Evolutionary conservation across 1,140 invertebrate species (phyloP), one percentile per base, ranked within the genome.

Genomic region (Mycetomoellerius zeteki): DNA sequence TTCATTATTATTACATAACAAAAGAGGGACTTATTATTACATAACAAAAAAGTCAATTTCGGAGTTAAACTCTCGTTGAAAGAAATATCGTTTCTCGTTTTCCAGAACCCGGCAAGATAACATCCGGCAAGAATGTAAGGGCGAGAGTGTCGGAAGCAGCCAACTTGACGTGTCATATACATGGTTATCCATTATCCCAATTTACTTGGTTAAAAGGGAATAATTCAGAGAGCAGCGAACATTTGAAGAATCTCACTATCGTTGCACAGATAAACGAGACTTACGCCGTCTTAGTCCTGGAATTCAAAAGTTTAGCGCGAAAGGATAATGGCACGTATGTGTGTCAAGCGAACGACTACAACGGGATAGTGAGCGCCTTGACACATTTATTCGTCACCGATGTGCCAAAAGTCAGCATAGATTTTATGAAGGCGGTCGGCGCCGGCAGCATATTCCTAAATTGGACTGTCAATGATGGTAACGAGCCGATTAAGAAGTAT

Each of bases 401-500:
- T 88, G 96, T 96, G 87, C 98, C 98, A 3, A 96, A 97, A 92
- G 96, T 98, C 0, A 96, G 95, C 72, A 96, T 98, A 81, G 97
- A 98, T 92, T 97, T 96, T 75, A 96, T 97, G 1, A 98, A 97
- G 93, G 96, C 97, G 0, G 97, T 98, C 7, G 97, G 97, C 33
- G 96, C 96, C 16, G 96, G 96, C 16, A 97, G 97, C 93, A 97
- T 98, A 65, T 98, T 96, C 93, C 91, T 98, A 0, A 98, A 98
- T 93, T 98, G 98, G 98, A 98, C 98, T 0, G 95, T 98, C 0
- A 96, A 97, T 75, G 96, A 97, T 84, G 97, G 97, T 86, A 98
- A 98, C 92, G 96, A 96, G 62, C 96, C 97, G 0, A 96, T 98
- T 27, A 95, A 96, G 82, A 94, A 96, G 27, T 98, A 98, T 92